Conservation (phyloP, 2,113 vertebrate genomes). For the Dendrocopos noguchii region DNA sequence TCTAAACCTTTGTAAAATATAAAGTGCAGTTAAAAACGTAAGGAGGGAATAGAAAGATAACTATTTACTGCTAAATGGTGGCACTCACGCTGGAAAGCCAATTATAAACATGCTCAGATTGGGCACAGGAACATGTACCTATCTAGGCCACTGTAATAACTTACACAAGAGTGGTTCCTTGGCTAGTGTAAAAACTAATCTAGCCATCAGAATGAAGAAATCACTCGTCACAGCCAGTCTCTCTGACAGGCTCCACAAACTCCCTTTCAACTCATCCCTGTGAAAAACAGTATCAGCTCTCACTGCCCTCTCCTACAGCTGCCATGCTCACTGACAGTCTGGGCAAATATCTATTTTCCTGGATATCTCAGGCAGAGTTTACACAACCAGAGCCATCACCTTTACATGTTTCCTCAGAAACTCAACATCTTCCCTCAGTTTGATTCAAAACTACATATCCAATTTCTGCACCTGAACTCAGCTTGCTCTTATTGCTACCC, state of each 20-base stretch:
- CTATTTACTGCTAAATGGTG: slow-evolving; percentile 36
- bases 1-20: slow-evolving; percentile 40
- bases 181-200: slow-evolving; percentile 10
- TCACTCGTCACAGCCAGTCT: slow-evolving; percentile 1
- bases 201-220: slow-evolving; percentile 22
- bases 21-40: slow-evolving; percentile 34
- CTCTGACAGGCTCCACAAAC: not conserved
- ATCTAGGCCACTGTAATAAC: not conserved
- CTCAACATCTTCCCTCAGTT: not conserved
- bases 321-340: not conserved
- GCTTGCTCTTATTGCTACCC: not conserved
- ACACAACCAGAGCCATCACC: not conserved
- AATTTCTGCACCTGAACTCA: not conserved
- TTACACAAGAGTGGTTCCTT: not conserved
- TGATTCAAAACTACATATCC: not conserved
- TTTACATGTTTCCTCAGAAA: not conserved
- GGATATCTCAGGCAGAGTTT: not conserved
- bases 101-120: not conserved
- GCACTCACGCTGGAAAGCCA: not conserved
- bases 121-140: not conserved
- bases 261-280: not conserved
- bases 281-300: not conserved
- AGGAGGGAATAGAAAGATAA: slow-evolving; percentile 41
- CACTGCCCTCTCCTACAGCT: not conserved
- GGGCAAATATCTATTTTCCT: not conserved